Conservation (phyloP, 1,140 invertebrate species). For the Chrysoperla carnea region DNA sequence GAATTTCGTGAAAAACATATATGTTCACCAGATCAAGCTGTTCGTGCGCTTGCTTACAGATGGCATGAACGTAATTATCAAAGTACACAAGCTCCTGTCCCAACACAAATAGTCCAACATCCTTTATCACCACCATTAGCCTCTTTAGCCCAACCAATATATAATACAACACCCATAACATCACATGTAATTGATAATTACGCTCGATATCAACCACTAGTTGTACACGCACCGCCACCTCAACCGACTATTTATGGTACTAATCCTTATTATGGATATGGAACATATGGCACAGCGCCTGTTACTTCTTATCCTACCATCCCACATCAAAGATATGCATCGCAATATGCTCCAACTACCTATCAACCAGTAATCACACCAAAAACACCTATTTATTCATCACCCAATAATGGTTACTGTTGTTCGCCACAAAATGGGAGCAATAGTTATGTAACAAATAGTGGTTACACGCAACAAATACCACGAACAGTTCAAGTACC, state of each 20-base stretch:
- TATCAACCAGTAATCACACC: constrained; percentile 13
- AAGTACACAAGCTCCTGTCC: constrained; percentile 13
- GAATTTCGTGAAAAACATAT: constrained; percentile 42
- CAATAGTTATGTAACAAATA: constrained; percentile 13
- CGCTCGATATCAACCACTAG: too few species aligned
- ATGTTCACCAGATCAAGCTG: constrained; percentile 35
- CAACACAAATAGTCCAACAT: constrained; percentile 4
- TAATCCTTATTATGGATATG: constrained; percentile 10
- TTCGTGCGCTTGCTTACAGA: constrained; percentile 26
- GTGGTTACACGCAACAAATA: constrained; percentile 9
- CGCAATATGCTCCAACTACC: constrained; percentile 24
- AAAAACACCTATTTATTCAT: constrained; percentile 10
- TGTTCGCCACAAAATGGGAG: constrained; percentile 10
- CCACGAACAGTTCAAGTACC: constrained; percentile 25
- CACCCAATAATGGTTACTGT: constrained; percentile 25
- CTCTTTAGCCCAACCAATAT: too few species aligned
- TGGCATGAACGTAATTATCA: constrained; percentile 23
- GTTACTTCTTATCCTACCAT: constrained; percentile 2
- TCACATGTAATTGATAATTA: too few species aligned
- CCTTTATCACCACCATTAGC: background rate
- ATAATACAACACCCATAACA: too few species aligned
- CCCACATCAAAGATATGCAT: constrained; percentile 14
- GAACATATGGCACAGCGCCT: constrained; percentile 6
- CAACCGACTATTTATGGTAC: constrained; percentile 7
- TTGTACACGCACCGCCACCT: background rate